Evolutionary conservation across 2,888 invertebrate genomes (phyloP).

Genomic region (Malachius bipustulatus): DNA sequence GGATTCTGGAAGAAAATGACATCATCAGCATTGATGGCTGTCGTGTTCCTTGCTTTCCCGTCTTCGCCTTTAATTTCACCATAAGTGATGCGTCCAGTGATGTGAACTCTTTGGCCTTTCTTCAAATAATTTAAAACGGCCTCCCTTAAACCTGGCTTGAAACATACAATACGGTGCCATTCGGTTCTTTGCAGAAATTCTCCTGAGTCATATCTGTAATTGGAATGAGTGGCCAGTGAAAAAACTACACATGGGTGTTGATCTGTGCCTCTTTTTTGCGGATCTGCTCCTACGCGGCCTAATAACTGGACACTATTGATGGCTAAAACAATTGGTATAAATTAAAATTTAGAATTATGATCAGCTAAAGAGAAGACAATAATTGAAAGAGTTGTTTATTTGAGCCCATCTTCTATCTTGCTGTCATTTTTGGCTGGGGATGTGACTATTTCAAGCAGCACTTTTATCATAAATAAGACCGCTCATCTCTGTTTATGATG

Average conservation of each 20-base stretch:
- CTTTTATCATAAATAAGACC: too few relatives aligned
- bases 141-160: conserved; percentile 72
- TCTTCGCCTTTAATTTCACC: conserved; percentile 72
- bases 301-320: conserved; percentile 75
- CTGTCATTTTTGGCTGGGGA: too few relatives aligned
- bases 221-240: conserved; percentile 79
- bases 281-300: conserved; percentile 81
- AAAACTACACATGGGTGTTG: conserved; percentile 81
- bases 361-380: neutral
- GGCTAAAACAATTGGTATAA: conserved; percentile 40
- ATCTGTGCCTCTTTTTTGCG: conserved; percentile 69
- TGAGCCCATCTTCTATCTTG: too few relatives aligned
- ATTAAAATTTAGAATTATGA: conserved; percentile 2
- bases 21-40: conserved; percentile 77
- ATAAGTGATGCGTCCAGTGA: conserved; percentile 73
- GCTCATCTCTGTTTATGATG: too few relatives aligned
- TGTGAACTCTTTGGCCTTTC: conserved; percentile 76
- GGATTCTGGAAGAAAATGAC: conserved; percentile 61
- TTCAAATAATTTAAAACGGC: conserved; percentile 65
- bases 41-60: conserved; percentile 58
- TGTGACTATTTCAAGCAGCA: too few relatives aligned
- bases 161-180: conserved; percentile 84
- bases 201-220: conserved; percentile 62
- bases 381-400: too few relatives aligned
- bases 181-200: conserved; percentile 77